Evolutionary conservation across 2,888 invertebrate genomes (phyloP).

Genomic region (Drosophila colorata): DNA sequence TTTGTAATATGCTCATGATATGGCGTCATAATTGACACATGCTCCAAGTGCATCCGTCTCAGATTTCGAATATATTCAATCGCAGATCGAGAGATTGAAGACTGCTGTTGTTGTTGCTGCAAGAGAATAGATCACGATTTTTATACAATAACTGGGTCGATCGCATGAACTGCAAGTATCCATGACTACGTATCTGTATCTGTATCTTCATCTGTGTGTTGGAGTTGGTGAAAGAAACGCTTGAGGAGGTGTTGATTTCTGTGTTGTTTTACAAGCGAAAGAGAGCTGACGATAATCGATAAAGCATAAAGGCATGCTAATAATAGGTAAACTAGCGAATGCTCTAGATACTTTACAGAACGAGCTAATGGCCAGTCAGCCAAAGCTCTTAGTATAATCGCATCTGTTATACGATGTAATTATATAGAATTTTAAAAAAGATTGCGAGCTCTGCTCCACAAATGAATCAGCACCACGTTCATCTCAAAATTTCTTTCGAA

Average conservation of each 20-base stretch:
- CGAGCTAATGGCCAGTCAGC: conserved; percentile 14
- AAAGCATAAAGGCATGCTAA: conserved; percentile 33
- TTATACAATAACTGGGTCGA: conserved; percentile 50
- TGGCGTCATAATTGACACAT: conserved; percentile 78
- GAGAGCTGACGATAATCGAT: conserved; percentile 42
- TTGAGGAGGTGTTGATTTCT: conserved; percentile 44
- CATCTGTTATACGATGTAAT: conserved; percentile 21
- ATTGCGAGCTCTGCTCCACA: not conserved
- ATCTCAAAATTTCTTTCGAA: not conserved
- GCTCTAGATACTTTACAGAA: conserved; percentile 29
- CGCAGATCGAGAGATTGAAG: conserved; percentile 16
- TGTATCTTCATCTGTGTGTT: not conserved
- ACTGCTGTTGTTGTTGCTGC: conserved; percentile 9
- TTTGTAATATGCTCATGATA: conserved; percentile 53
- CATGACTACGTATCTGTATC: not conserved
- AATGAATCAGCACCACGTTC: not conserved
- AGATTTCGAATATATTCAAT: conserved; percentile 43
- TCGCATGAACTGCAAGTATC: conserved; percentile 34
- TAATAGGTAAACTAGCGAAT: conserved; percentile 33
- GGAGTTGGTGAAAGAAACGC: conserved; percentile 42
- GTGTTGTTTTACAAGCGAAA: conserved; percentile 9
- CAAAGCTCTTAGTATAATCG: conserved; percentile 2
- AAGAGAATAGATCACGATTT: conserved; percentile 58
- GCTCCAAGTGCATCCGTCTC: conserved; percentile 72
- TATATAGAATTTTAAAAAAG: conserved; percentile 2